Conservation (phyloP, 2,888 invertebrate genomes). For the Clitarchus hookeri region DNA sequence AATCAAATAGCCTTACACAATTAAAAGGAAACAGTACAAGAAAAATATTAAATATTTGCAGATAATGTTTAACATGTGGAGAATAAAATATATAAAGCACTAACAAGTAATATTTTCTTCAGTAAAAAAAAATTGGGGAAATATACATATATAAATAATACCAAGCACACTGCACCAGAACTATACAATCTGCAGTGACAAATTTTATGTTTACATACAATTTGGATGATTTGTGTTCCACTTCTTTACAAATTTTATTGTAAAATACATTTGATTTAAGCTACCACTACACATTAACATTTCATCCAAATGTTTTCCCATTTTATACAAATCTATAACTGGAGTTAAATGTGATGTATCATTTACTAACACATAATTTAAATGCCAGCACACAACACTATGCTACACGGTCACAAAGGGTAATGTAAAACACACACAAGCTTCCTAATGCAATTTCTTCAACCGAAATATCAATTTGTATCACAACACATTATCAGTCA, state of each 20-base stretch:
- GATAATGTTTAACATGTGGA: background rate
- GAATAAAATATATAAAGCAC: slow-evolving; percentile 15
- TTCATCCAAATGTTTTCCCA: background rate
- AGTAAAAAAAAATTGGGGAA: background rate
- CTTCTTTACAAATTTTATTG: background rate
- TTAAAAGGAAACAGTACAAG: background rate
- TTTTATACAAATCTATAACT: background rate
- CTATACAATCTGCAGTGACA: background rate
- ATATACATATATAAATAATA: background rate
- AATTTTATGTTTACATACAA: background rate
- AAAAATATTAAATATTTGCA: slow-evolving; percentile 15
- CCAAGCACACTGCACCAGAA: background rate
- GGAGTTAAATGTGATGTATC: background rate
- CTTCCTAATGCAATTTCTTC: too few relatives aligned
- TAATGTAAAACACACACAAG: too few relatives aligned
- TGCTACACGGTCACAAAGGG: too few relatives aligned
- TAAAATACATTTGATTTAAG: background rate
- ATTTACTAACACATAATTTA: background rate
- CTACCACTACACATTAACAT: background rate
- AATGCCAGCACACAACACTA: background rate
- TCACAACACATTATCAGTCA: too few relatives aligned
- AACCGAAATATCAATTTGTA: too few relatives aligned
- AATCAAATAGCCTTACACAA: background rate
- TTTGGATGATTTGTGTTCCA: background rate
- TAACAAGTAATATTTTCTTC: background rate